Evolutionary conservation across 2,888 invertebrate genomes (phyloP).

Genomic region (Stenurella melanura): DNA sequence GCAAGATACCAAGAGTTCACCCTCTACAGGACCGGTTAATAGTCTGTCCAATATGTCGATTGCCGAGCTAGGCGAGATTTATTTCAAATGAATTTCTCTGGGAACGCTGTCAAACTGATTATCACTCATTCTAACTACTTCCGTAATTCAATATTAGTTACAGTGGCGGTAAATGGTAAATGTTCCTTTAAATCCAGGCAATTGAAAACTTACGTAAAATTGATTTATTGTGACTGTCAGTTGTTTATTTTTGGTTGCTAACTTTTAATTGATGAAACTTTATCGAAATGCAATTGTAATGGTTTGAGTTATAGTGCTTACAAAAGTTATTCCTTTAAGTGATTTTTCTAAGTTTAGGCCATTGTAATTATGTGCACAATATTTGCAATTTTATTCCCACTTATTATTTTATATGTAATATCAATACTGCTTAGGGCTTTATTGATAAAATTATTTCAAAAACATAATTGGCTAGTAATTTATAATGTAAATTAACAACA

Average conservation of each 20-base stretch:
- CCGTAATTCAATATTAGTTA: constrained; percentile 3
- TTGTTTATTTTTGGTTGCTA: background rate
- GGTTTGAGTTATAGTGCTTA: background rate
- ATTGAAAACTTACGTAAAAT: constrained; percentile 4
- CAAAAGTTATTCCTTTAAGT: background rate
- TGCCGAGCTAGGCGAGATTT: constrained; percentile 40
- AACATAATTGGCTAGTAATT: too few relatives aligned
- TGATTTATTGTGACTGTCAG: background rate
- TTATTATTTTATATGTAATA: too few relatives aligned
- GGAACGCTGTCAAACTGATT: constrained; percentile 41
- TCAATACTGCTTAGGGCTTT: too few relatives aligned
- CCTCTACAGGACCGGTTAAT: constrained; percentile 26
- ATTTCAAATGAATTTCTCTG: constrained; percentile 46
- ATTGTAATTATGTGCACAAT: too few relatives aligned
- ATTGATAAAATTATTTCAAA: too few relatives aligned
- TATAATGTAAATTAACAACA: too few relatives aligned
- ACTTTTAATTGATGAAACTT: background rate
- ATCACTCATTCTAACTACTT: constrained; percentile 15
- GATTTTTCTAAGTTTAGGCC: background rate
- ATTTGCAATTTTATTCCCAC: too few relatives aligned
- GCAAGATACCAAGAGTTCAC: background rate
- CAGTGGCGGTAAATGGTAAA: constrained; percentile 9
- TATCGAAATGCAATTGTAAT: background rate
- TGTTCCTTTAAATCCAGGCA: background rate
- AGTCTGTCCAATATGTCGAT: constrained; percentile 40